Conservation (phyloP, 2,113 vertebrate species). For the Brachyhypopomus occidentalis region DNA sequence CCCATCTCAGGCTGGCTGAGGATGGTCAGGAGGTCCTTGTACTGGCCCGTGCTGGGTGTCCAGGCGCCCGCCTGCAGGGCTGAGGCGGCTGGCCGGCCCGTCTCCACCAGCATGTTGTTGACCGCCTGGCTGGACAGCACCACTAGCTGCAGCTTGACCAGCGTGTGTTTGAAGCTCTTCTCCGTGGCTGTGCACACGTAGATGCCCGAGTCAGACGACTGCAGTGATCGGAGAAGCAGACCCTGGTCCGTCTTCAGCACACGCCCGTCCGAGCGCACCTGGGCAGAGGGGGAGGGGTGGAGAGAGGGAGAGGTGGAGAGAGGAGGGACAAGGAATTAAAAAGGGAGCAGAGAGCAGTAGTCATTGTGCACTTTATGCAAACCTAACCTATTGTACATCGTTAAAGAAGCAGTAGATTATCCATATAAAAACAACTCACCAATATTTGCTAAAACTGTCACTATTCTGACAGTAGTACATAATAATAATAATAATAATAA, state of each 20-base stretch:
- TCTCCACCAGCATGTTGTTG: constrained; percentile 84
- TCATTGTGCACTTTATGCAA: no score
- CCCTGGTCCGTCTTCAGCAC: constrained; percentile 92
- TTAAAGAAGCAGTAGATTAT: no score
- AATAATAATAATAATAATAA: no score
- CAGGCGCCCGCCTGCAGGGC: constrained; percentile 69
- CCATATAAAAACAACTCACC: no score
- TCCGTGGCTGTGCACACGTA: constrained; percentile 95
- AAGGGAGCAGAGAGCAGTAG: neutral
- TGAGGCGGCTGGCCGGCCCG: constrained; percentile 61
- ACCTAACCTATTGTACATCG: no score
- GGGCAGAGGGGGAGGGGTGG: constrained; percentile 20
- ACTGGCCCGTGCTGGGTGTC: constrained; percentile 77
- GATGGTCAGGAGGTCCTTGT: constrained; percentile 95
- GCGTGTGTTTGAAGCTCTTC: constrained; percentile 96
- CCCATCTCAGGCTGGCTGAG: constrained; percentile 94
- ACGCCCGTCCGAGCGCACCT: constrained; percentile 90
- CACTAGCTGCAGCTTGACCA: constrained; percentile 89
- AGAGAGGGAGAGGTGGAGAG: neutral
- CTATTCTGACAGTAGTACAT: no score
- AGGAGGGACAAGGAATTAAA: neutral
- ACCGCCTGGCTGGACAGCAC: constrained; percentile 86
- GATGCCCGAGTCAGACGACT: constrained; percentile 84
- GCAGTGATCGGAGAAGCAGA: constrained; percentile 86
- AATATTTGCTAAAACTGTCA: no score